phyloP scores from a whole-genome alignment of 2,888 invertebrate species.

The Limnephilus lunatus region DNA sequence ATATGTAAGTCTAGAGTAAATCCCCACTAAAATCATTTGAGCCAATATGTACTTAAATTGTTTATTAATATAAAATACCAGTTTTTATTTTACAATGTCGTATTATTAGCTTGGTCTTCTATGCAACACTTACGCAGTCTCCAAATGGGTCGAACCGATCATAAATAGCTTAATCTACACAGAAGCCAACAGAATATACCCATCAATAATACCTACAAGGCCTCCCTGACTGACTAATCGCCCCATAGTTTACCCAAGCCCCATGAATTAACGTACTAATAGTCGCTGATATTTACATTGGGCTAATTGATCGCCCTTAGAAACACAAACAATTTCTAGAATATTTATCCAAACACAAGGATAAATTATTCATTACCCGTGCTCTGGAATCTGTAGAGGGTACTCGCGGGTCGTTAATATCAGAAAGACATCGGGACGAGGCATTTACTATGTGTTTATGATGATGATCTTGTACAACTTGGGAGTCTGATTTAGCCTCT shows the following conservation, averaged over 20 bases:
- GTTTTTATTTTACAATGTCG: neutral
- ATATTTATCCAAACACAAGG: constrained; percentile 52
- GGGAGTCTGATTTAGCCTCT: neutral
- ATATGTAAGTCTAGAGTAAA: no score
- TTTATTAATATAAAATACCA: neutral
- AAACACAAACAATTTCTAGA: constrained; percentile 25
- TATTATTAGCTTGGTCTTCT: neutral
- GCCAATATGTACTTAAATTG: no score
- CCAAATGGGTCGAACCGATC: constrained; percentile 39
- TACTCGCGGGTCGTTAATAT: constrained; percentile 50
- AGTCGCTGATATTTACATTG: constrained; percentile 40
- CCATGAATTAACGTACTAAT: constrained; percentile 24
- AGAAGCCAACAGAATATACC: constrained; percentile 54
- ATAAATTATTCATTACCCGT: constrained; percentile 55
- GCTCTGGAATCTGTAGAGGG: constrained; percentile 42
- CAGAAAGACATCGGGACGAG: constrained; percentile 24
- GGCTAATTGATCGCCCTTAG: constrained; percentile 48
- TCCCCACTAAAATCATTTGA: no score
- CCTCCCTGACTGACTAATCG: constrained; percentile 48
- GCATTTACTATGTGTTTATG: constrained; percentile 50
- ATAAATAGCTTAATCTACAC: constrained; percentile 40
- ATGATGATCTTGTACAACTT: constrained; percentile 41
- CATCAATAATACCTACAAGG: constrained; percentile 41
- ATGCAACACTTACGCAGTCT: neutral
- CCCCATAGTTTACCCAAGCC: neutral